These are phyloP conservation scores for Tenthredo livida DNA, from an alignment of 2,888 invertebrate genomes.

Conservation along the genomic window DNA sequence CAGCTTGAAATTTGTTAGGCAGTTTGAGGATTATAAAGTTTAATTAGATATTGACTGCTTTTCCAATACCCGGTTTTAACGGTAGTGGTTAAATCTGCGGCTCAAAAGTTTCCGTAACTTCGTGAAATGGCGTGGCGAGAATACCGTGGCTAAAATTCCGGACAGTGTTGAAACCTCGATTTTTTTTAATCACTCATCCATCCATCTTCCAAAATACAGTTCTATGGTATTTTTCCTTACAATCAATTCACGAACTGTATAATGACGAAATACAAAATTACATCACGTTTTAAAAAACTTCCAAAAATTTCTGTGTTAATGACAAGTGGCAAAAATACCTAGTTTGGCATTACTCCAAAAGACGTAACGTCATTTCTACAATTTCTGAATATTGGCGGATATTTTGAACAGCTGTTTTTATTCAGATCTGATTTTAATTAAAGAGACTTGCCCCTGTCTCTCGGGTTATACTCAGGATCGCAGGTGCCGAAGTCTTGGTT, in stretches of 20 bases:
- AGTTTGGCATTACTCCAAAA: neutral
- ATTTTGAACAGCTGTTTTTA: neutral
- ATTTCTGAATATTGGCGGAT: neutral
- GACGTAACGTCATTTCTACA: neutral
- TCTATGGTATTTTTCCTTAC: neutral
- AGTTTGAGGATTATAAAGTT: conserved; percentile 32
- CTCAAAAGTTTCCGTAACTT: conserved; percentile 24
- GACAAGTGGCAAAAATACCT: neutral
- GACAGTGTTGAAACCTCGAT: neutral
- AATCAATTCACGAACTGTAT: neutral
- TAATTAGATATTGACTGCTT: conserved; percentile 35
- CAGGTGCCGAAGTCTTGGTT: neutral
- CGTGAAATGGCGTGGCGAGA: neutral
- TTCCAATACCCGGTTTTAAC: conserved; percentile 23
- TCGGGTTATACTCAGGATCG: neutral
- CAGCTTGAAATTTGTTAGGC: conserved; percentile 43
- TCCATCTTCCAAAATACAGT: neutral
- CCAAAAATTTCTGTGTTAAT: neutral
- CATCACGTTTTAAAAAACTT: neutral
- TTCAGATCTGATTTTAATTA: neutral
- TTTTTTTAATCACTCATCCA: neutral
- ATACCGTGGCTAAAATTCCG: neutral
- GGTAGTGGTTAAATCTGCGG: conserved; percentile 2
- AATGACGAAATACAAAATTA: neutral
- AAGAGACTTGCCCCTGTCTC: neutral